Evolutionary conservation across 2,113 vertebrate genomes (phyloP).

Genomic region (Zingel zingel): DNA sequence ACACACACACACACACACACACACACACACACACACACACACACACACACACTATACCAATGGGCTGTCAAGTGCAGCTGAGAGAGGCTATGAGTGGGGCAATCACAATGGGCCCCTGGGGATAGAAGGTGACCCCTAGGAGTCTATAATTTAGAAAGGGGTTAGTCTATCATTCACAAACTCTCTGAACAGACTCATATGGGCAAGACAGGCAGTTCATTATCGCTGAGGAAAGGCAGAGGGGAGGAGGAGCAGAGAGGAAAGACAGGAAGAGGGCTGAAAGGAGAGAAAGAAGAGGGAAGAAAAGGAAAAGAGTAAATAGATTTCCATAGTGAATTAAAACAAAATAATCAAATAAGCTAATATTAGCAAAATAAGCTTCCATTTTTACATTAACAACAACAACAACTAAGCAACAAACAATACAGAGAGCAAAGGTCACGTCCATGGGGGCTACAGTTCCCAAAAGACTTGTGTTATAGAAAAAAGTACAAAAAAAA

Average conservation of each 20-base stretch:
- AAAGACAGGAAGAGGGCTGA: slow-evolving; percentile 52
- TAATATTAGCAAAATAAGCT: not conserved
- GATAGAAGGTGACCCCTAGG: slow-evolving; percentile 89
- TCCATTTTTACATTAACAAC: slow-evolving; percentile 3
- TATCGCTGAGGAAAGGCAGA: slow-evolving; percentile 77
- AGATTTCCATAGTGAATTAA: slow-evolving; percentile 4
- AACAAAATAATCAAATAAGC: not conserved
- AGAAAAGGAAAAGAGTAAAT: slow-evolving; percentile 57
- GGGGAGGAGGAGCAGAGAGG: not conserved
- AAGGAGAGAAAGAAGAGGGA: slow-evolving; percentile 35
- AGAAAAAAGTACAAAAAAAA: not conserved
- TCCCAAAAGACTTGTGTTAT: not conserved
- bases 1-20: slow-evolving; percentile 64
- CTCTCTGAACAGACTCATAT: slow-evolving; percentile 94
- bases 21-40: slow-evolving; percentile 64
- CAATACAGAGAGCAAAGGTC: slow-evolving; percentile 41
- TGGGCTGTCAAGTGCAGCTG: slow-evolving; percentile 90
- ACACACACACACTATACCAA: slow-evolving; percentile 42
- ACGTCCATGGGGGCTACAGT: slow-evolving; percentile 2
- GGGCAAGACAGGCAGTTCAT: slow-evolving; percentile 96
- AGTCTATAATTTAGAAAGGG: slow-evolving; percentile 98
- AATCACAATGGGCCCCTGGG: slow-evolving; percentile 87
- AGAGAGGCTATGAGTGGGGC: slow-evolving; percentile 90
- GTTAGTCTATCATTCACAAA: slow-evolving; percentile 87
- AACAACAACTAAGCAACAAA: slow-evolving; percentile 2